These are phyloP conservation scores for Meriones psammophilus DNA, from an alignment of 2,797 vertebrate genomes.

Conservation along the genomic window DNA sequence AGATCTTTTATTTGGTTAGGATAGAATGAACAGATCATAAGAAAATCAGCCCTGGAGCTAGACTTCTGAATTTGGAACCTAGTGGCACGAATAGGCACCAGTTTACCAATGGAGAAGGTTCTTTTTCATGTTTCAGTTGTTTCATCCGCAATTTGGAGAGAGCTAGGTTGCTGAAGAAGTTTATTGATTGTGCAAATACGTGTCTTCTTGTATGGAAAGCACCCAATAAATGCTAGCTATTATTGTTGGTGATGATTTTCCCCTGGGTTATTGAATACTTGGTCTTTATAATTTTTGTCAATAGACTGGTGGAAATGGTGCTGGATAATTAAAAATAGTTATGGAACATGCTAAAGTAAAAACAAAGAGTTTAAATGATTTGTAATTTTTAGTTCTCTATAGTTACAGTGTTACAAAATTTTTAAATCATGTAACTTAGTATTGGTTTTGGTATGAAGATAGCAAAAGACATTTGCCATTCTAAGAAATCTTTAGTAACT, in stretches of 20 bases:
- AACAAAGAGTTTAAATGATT: not conserved
- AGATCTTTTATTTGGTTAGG: slow-evolving; percentile 36
- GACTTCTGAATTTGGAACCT: slow-evolving; percentile 21
- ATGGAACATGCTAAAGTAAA: slow-evolving; percentile 1
- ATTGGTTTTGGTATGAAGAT: slow-evolving; percentile 11
- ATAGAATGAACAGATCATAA: not conserved
- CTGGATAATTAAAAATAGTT: slow-evolving; percentile 6
- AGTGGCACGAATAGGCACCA: not conserved
- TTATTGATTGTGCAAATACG: slow-evolving; percentile 13
- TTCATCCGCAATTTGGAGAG: slow-evolving; percentile 40
- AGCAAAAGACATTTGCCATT: slow-evolving; percentile 7
- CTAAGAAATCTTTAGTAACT: not conserved
- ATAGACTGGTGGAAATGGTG: slow-evolving; percentile 14
- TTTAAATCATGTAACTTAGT: slow-evolving; percentile 53
- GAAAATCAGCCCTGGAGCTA: not conserved
- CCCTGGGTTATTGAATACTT: slow-evolving; percentile 15
- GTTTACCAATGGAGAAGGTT: not conserved
- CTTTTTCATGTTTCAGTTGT: slow-evolving; percentile 9
- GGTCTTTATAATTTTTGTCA: slow-evolving; percentile 19
- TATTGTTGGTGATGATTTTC: slow-evolving; percentile 18
- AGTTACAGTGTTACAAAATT: not conserved
- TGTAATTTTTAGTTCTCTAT: slow-evolving; percentile 1
- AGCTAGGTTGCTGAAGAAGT: slow-evolving; percentile 20
- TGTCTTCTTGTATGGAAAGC: slow-evolving; percentile 20
- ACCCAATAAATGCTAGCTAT: not conserved